Base-by-base conservation (phyloP, 2,888 invertebrate genomes). In the Cryptocephalus primarius region DNA sequence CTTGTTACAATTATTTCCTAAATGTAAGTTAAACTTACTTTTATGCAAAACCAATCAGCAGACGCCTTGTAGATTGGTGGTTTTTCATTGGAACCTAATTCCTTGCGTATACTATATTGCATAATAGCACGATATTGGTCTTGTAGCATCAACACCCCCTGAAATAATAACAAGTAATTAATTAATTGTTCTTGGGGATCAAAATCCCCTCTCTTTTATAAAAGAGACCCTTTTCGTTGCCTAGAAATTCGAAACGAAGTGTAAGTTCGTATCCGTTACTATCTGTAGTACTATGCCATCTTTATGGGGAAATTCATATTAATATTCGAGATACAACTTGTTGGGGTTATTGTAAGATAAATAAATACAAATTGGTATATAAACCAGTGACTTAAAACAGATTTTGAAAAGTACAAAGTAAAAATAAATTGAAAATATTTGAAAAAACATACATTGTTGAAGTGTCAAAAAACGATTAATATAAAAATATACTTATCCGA, bases 91-190 rank as follows among this genome's bases (percentile, higher is more conserved):
- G 65, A 60, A 63, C 62, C 62, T 40, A 65, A 56, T 57, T 80
- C 80, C 64, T 80, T 81, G 9, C 82, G 81, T 64, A 83, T 80
- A 63, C 85, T 85, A 71, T 83, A 87, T 66, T 86, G 85, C 75
- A 87, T 78, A 32, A 80, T 77, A 49, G 84, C 83, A 50, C 83
- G 77, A 62, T 79, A 80, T 59, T 83, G 79, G 64, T 84, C 83
- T 68, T 82, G 81, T 48, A 86, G 73, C 74, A 82, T 78, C 58
- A 86, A 71, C 47, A 80, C 75, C 50, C 85, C 85, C 82, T 85
- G 78, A 62, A 77, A 77, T 70, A 73, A 69, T 72, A 67, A 60
- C 63, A 56, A 54, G 49, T 39, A 53, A 60, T 44, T 48, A 48
- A 55, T 43, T 46, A 48, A 42, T 52, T 42, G 48, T 36, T 31